Evolutionary conservation across 2,113 vertebrate genomes (phyloP).

Genomic region (Anas platyrhynchos): DNA sequence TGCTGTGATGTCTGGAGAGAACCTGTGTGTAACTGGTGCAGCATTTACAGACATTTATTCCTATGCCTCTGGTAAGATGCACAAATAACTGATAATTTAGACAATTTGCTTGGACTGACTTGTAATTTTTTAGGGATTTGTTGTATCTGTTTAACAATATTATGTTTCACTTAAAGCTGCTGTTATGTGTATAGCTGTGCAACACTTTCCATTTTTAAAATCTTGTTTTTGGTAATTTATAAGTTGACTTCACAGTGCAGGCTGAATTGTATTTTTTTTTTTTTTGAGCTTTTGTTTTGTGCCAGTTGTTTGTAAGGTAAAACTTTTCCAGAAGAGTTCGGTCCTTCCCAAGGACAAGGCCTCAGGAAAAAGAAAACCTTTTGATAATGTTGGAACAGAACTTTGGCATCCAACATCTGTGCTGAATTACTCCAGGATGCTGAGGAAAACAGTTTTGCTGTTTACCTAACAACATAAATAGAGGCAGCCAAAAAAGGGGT

Average conservation of each 20-base stretch:
- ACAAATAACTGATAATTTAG: not conserved
- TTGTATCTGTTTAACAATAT: fast-evolving
- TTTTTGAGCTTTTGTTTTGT: not conserved
- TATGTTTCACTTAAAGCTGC: not conserved
- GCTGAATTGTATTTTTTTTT: not conserved
- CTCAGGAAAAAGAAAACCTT: not conserved
- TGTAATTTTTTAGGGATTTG: not conserved
- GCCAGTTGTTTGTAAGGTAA: not conserved
- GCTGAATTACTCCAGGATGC: not conserved
- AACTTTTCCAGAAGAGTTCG: not conserved
- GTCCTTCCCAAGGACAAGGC: not conserved
- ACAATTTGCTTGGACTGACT: not conserved
- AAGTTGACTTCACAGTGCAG: not conserved
- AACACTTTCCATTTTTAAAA: not conserved
- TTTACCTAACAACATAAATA: not conserved
- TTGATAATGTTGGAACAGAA: not conserved
- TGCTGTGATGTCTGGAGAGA: not conserved
- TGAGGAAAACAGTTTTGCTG: not conserved
- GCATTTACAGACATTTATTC: not conserved
- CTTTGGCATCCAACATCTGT: not conserved
- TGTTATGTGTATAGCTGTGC: not conserved
- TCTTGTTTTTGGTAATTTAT: not conserved
- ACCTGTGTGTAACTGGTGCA: not conserved
- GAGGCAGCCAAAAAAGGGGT: not conserved
- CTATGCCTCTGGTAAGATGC: not conserved